Evolutionary conservation across 2,113 vertebrate species (phyloP), one percentile per base, ranked within the genome.

Genomic region (Aplodontia rufa): DNA sequence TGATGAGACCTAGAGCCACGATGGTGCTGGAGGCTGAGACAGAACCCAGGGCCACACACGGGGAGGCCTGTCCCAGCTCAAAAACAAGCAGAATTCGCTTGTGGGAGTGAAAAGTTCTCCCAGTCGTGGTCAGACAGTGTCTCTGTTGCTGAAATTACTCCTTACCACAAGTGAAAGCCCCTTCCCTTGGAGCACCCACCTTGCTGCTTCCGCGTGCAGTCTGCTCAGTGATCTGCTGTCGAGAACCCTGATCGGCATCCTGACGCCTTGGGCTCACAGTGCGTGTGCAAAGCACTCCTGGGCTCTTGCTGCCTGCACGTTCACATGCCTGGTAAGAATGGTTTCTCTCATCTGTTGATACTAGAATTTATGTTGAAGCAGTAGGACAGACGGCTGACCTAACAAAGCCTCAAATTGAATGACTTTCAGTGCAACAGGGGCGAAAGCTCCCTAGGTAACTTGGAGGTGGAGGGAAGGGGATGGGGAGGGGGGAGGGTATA

Each of bases 31-130:
- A 19, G 58, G 58, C 0, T 12, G 37, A 16, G n/a, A 53, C 40
- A 79, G 81, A 93, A 96, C 95, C 0, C 74, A 78, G 30, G 35
- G 78, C 85, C 75, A 42, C 8, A 90, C 40, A 86, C 87, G 47
- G 55, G 74, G 87, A 72, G 45, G 16, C 93, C 80, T 95, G 72
- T 87, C 83, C 40, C 92, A 94, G 37, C 87, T 72, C 78, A 76
- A 93, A 83, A 94, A 96, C 87, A 96, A 94, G 37, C 80, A 93
- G 94, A 69, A 60, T n/a, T 19, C 9, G 0, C 8, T 42, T 45
- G 74, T 84, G 22, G 42, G 72, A 94, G 55, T 93, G 95, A 96
- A 79, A 72, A 51, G 94, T 85, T 55, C 62, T n/a, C 42, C 68
- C 37, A 96, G 76, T 66, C 94, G 81, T 86, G 40, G 93, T 97